These are phyloP conservation scores for Chiloscyllium punctatum DNA, from an alignment of 2,797 vertebrate genomes.

Conservation along the genomic window DNA sequence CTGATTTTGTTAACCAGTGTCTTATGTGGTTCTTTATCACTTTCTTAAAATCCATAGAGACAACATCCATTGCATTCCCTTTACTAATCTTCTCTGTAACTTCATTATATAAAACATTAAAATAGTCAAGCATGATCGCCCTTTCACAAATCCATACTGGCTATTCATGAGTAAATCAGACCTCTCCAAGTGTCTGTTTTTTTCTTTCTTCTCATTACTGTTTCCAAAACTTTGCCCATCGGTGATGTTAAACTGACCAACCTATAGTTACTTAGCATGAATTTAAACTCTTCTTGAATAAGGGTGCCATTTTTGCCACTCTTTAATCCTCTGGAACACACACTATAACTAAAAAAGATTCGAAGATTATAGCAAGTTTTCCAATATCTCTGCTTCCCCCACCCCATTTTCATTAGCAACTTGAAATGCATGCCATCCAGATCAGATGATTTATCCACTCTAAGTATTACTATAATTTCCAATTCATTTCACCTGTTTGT, in stretches of 20 bases:
- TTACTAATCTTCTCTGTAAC: background rate
- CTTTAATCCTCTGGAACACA: too few relatives aligned
- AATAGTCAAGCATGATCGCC: too few relatives aligned
- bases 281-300: too few relatives aligned
- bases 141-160: background rate
- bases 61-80: background rate
- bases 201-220: background rate
- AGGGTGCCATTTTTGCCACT: too few relatives aligned
- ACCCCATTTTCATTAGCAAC: too few relatives aligned
- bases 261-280: background rate
- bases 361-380: too few relatives aligned
- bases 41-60: background rate
- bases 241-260: background rate
- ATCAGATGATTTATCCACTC: too few relatives aligned
- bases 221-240: background rate
- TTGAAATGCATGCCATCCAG: too few relatives aligned
- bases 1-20: background rate
- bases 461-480: too few relatives aligned
- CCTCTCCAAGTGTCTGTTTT: background rate
- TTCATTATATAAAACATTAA: background rate
- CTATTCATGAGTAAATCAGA: background rate
- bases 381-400: too few relatives aligned
- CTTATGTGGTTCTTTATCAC: background rate
- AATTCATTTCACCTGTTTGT: too few relatives aligned
- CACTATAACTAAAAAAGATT: too few relatives aligned